These are phyloP conservation scores for Mormyrops boulengeri DNA, from an alignment of 2,797 vertebrate species.

Conservation along the genomic window DNA sequence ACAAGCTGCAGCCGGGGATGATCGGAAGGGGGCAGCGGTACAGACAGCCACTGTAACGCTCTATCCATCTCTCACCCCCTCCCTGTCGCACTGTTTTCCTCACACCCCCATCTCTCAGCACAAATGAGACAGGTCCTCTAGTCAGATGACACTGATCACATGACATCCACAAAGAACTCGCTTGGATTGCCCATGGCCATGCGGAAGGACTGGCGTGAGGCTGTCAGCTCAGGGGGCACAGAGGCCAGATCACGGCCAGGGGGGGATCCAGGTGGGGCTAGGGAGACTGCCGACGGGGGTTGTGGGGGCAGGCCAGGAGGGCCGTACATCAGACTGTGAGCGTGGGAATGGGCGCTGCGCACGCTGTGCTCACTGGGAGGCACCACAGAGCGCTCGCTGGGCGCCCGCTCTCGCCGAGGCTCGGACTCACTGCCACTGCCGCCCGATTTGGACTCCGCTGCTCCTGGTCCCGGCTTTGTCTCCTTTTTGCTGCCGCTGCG, in stretches of 20 bases:
- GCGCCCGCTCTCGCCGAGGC: slow-evolving; percentile 75
- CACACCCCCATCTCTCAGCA: slow-evolving; percentile 15
- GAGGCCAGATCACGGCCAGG: slow-evolving; percentile 80
- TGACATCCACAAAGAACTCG: slow-evolving; percentile 97
- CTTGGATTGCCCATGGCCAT: slow-evolving; percentile 93
- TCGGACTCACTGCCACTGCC: slow-evolving; percentile 81
- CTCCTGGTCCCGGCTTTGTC: slow-evolving; percentile 54
- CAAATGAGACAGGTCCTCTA: neutral
- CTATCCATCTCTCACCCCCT: neutral
- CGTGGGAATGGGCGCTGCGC: slow-evolving; percentile 76
- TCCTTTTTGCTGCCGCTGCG: slow-evolving; percentile 78
- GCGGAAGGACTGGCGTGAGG: slow-evolving; percentile 89
- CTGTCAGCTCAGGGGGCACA: slow-evolving; percentile 90
- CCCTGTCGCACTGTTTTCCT: neutral
- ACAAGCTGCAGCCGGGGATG: slow-evolving; percentile 38
- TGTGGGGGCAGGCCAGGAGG: slow-evolving; percentile 75
- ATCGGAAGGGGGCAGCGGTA: slow-evolving; percentile 10
- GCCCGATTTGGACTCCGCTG: slow-evolving; percentile 66
- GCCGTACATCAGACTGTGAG: slow-evolving; percentile 74
- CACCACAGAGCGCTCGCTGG: slow-evolving; percentile 53
- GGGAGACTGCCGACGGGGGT: slow-evolving; percentile 64
- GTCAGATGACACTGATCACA: slow-evolving; percentile 65
- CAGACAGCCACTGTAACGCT: slow-evolving; percentile 4
- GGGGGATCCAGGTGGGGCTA: slow-evolving; percentile 74
- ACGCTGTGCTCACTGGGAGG: slow-evolving; percentile 80